Evolutionary conservation across 2,888 invertebrate genomes (phyloP).

Genomic region (Eupithecia centaureata): DNA sequence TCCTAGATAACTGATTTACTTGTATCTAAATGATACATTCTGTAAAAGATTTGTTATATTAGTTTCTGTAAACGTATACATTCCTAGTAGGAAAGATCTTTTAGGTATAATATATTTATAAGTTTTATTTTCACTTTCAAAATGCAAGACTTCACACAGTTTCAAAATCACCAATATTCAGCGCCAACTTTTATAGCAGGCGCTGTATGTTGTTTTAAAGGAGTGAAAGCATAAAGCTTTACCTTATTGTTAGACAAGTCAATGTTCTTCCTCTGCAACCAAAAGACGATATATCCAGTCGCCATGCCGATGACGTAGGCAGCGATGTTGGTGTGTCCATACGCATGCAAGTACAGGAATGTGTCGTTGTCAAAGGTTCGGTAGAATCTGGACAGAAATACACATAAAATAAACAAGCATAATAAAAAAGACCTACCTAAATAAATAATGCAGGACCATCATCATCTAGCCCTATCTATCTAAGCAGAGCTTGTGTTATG

Average conservation of each 20-base stretch:
- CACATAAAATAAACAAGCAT: neutral
- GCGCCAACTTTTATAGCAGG: neutral
- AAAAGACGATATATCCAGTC: slow-evolving; percentile 43
- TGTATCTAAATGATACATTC: no score
- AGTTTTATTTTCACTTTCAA: neutral
- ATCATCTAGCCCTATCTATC: no score
- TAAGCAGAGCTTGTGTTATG: no score
- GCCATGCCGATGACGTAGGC: slow-evolving; percentile 53
- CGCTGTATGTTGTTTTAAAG: neutral
- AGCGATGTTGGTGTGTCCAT: slow-evolving; percentile 55
- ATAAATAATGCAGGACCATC: no score
- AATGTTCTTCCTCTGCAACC: slow-evolving; percentile 35
- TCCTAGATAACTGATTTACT: no score
- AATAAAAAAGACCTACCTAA: no score
- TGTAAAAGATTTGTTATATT: no score
- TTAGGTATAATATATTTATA: no score
- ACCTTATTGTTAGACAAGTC: slow-evolving; percentile 38
- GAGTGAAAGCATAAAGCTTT: neutral
- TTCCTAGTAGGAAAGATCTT: no score
- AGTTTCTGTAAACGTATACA: no score
- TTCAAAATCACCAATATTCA: no score
- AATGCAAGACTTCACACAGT: neutral
- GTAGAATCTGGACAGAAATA: slow-evolving; percentile 33
- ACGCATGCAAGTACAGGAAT: slow-evolving; percentile 50
- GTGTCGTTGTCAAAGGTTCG: slow-evolving; percentile 39